Conservation (phyloP, 2,888 invertebrate species). For the Acleris literana region DNA sequence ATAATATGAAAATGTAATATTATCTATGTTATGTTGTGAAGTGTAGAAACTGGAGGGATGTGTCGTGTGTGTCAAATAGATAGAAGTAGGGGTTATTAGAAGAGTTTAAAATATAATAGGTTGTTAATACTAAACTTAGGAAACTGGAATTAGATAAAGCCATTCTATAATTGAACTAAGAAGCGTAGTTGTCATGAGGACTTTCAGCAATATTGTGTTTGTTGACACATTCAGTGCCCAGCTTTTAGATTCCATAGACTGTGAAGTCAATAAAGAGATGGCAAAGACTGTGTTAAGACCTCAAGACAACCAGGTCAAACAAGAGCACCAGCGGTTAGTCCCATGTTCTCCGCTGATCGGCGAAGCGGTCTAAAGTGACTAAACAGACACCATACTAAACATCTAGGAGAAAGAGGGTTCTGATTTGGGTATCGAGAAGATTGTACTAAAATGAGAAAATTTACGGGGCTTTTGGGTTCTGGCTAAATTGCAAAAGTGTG, state of each 20-base stretch:
- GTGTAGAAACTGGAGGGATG: constrained; percentile 28
- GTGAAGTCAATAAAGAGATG: too few species aligned
- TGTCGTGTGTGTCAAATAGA: constrained; percentile 12
- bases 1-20: constrained; percentile 37
- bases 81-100: constrained; percentile 54
- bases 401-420: constrained; percentile 26
- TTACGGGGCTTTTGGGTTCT: constrained; percentile 6
- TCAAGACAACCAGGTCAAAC: constrained; percentile 47
- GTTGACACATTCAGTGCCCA: constrained; percentile 36
- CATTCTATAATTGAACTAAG: constrained; percentile 66
- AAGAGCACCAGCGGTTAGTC: constrained; percentile 59
- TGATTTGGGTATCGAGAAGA: constrained; percentile 9
- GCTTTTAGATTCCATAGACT: too few species aligned
- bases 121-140: constrained; percentile 45
- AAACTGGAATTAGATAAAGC: constrained; percentile 50
- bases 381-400: constrained; percentile 37
- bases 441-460: background rate
- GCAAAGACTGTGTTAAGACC: too few species aligned
- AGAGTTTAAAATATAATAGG: constrained; percentile 49
- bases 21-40: constrained; percentile 37
- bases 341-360: constrained; percentile 66
- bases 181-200: constrained; percentile 60
- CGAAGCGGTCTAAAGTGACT: constrained; percentile 62
- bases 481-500: constrained; percentile 2
- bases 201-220: constrained; percentile 20